Percentiles rank a stretch among this genome's conserved stretches.
Evolutionary conservation across 1,140 invertebrate genomes (phyloP).

Genomic region (Hestina assimilis): DNA sequence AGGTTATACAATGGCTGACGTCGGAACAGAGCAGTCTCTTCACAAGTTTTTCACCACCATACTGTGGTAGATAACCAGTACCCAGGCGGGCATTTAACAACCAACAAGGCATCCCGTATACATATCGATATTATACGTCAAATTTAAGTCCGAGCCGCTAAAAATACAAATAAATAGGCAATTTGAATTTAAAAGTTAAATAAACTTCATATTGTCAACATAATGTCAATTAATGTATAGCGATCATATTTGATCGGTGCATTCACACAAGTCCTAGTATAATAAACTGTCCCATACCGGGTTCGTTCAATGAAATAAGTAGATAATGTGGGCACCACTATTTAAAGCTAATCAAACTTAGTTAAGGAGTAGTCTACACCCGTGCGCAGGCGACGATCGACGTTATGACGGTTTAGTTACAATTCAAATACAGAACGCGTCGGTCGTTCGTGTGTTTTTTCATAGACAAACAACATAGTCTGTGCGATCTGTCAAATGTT

Average conservation of each 20-base stretch:
- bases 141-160: no score
- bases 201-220: no score
- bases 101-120: no score
- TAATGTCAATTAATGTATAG: no score
- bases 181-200: no score
- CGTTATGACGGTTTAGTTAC: conserved; percentile 51
- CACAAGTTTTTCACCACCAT: no score
- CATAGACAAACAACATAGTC: conserved; percentile 4
- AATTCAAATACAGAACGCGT: conserved; percentile 56
- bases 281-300: conserved; percentile 44
- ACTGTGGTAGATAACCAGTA: no score
- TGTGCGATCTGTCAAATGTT: conserved; percentile 3
- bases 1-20: no score
- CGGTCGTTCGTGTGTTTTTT: conserved; percentile 34
- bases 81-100: no score
- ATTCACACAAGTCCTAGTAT: conserved; percentile 23
- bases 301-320: conserved; percentile 63
- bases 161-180: no score
- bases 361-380: conserved; percentile 65
- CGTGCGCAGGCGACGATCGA: conserved; percentile 48
- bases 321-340: conserved; percentile 70
- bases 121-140: no score
- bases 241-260: conserved; percentile 9
- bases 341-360: conserved; percentile 75
- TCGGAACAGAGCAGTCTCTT: no score